Evolutionary conservation across 2,113 vertebrate species (phyloP).

Genomic region (Misgurnus anguillicaudatus): DNA sequence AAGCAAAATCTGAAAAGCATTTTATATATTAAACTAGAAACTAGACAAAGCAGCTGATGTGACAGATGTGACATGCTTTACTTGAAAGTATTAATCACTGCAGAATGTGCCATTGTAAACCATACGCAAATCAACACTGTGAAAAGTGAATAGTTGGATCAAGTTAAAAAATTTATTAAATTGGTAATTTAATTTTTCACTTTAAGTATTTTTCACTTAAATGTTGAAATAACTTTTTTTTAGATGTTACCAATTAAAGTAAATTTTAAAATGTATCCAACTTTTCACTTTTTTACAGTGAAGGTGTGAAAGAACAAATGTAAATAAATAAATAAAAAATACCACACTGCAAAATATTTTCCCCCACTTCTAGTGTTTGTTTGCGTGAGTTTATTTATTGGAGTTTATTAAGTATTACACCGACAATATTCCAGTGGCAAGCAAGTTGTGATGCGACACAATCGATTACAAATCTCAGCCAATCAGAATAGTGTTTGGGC

Average conservation of each 20-base stretch:
- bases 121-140: background rate
- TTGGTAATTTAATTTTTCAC: too few relatives aligned
- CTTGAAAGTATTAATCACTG: background rate
- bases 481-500: background rate
- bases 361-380: background rate
- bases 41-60: background rate
- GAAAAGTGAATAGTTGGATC: too few relatives aligned
- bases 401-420: background rate
- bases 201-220: too few relatives aligned
- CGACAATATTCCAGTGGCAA: too few relatives aligned
- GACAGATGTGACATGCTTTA: conserved; percentile 26
- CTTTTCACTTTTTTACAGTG: too few relatives aligned
- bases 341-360: background rate
- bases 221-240: too few relatives aligned
- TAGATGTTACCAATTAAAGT: too few relatives aligned
- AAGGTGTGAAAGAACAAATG: background rate
- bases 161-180: too few relatives aligned
- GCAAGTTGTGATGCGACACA: background rate
- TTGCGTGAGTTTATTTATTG: background rate
- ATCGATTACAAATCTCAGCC: background rate
- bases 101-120: conserved; percentile 22
- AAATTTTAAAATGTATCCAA: too few relatives aligned
- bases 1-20: background rate
- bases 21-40: background rate
- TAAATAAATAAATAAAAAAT: conserved; percentile 19